Evolutionary conservation across 2,113 vertebrate species (phyloP).

Genomic region (Thamnaconus septentrionalis): DNA sequence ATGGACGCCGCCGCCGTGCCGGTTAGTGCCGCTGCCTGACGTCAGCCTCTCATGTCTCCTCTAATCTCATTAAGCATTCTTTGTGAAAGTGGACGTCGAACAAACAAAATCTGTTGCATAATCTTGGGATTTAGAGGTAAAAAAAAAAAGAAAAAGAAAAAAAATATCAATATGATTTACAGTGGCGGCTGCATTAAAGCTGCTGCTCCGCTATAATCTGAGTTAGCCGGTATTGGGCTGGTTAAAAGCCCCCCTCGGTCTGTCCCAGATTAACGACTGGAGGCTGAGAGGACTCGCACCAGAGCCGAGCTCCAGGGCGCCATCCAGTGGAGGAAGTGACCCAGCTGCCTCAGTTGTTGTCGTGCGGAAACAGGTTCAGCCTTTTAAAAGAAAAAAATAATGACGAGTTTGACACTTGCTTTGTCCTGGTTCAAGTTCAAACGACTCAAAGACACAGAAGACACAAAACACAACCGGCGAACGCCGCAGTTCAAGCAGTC

Average conservation of each 20-base stretch:
- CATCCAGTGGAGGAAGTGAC: too few relatives aligned
- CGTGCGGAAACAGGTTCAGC: too few relatives aligned
- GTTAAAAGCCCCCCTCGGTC: too few relatives aligned
- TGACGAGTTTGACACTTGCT: neutral
- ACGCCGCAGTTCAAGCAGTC: too few relatives aligned
- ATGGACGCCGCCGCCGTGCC: neutral
- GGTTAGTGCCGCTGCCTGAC: neutral
- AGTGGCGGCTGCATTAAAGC: conserved; percentile 14
- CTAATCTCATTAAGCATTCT: conserved; percentile 15
- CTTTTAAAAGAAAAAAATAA: conserved; percentile 3
- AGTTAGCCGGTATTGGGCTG: neutral
- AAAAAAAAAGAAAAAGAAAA: neutral
- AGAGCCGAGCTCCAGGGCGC: too few relatives aligned
- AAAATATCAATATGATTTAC: conserved; percentile 11
- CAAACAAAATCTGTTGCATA: conserved; percentile 20
- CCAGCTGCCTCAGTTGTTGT: too few relatives aligned
- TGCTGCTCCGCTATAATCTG: conserved; percentile 20
- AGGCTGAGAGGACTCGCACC: too few relatives aligned
- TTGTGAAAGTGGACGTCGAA: neutral
- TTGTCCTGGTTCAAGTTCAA: too few relatives aligned
- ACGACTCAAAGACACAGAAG: too few relatives aligned
- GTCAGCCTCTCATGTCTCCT: conserved; percentile 8
- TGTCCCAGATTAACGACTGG: too few relatives aligned
- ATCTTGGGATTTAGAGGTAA: conserved; percentile 4
- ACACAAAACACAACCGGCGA: neutral